phyloP scores from a whole-genome alignment of 1,140 invertebrate species.

The Papilio polyxenes region DNA sequence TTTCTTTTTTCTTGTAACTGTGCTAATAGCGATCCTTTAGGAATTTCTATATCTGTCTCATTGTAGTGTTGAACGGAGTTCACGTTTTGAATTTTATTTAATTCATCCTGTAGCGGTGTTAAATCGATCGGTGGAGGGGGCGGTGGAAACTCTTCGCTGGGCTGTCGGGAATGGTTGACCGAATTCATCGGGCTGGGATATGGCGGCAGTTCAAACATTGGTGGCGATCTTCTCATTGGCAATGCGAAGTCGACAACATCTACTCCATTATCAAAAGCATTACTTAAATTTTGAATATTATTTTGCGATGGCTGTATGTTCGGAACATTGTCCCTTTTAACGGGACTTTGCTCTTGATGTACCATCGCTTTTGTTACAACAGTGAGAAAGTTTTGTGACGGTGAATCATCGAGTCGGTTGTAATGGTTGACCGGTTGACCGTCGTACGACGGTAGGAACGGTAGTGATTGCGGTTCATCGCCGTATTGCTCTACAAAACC shows the following conservation, averaged over 20 bases:
- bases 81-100: slow-evolving; percentile 73
- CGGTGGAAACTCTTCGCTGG: slow-evolving; percentile 93
- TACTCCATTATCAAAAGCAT: slow-evolving; percentile 78
- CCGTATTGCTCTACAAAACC: slow-evolving; percentile 79
- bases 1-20: slow-evolving; percentile 89
- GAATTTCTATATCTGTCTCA: slow-evolving; percentile 63
- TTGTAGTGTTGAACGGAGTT: slow-evolving; percentile 46
- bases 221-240: slow-evolving; percentile 66
- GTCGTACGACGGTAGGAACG: slow-evolving; percentile 83
- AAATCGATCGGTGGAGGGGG: slow-evolving; percentile 89
- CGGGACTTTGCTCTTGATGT: slow-evolving; percentile 88
- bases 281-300: slow-evolving; percentile 72
- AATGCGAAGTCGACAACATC: slow-evolving; percentile 82
- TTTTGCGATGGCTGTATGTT: slow-evolving; percentile 60
- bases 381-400: slow-evolving; percentile 80
- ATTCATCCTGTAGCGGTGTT: slow-evolving; percentile 81
- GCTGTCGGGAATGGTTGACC: slow-evolving; percentile 89
- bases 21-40: slow-evolving; percentile 82
- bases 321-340: slow-evolving; percentile 78
- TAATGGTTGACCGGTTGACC: slow-evolving; percentile 67
- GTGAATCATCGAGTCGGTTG: slow-evolving; percentile 66
- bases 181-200: slow-evolving; percentile 89
- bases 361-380: slow-evolving; percentile 90
- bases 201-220: slow-evolving; percentile 85
- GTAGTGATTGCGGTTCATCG: slow-evolving; percentile 84